These are phyloP conservation scores for Tipula unca DNA, from an alignment of 2,888 invertebrate genomes.

Conservation along the genomic window DNA sequence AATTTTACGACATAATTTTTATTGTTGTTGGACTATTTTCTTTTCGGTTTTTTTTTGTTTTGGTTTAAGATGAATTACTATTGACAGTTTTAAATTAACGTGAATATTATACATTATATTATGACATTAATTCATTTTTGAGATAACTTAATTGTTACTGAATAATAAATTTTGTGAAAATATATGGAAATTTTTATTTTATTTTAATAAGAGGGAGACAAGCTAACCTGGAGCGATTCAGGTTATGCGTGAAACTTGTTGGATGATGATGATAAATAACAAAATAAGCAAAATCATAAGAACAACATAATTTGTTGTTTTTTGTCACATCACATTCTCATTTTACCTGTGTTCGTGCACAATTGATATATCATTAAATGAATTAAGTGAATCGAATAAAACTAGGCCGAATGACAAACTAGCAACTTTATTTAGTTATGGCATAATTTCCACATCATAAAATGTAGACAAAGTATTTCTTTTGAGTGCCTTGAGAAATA, in stretches of 20 bases:
- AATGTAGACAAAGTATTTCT: too few relatives aligned
- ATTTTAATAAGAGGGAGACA: not conserved
- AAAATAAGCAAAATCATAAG: too few relatives aligned
- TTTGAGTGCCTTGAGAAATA: too few relatives aligned
- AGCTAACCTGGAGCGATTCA: not conserved
- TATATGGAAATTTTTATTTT: not conserved
- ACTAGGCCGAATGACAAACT: too few relatives aligned
- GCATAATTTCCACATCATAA: too few relatives aligned
- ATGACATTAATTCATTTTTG: not conserved
- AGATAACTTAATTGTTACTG: not conserved
- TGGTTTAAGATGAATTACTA: not conserved
- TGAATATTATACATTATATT: not conserved
- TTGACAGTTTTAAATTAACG: constrained; percentile 9
- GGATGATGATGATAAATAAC: not conserved
- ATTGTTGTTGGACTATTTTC: not conserved
- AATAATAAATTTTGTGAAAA: not conserved
- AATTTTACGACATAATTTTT: not conserved
- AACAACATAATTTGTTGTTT: too few relatives aligned
- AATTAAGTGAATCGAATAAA: too few relatives aligned
- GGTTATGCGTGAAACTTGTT: not conserved
- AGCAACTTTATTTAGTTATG: too few relatives aligned
- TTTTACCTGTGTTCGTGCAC: too few relatives aligned
- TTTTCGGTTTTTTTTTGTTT: not conserved
- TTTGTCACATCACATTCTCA: too few relatives aligned
- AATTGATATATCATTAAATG: too few relatives aligned